phyloP scores from a whole-genome alignment of 2,113 vertebrate genomes.

The Siphamia tubifer region DNA sequence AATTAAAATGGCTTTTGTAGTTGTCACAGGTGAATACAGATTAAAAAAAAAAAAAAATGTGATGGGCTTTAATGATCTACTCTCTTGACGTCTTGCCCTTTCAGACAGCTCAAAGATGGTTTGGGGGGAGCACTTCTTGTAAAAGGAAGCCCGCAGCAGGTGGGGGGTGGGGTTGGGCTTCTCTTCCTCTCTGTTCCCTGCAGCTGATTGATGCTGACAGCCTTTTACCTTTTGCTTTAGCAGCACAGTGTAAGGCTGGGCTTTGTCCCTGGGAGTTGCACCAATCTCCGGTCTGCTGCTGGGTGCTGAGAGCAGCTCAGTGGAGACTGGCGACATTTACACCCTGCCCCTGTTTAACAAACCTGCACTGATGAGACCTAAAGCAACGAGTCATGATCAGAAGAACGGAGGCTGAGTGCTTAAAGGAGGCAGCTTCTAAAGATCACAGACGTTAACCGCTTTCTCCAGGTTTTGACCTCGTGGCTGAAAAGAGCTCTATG shows the following conservation, averaged over 20 bases:
- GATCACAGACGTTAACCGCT: conserved; percentile 8
- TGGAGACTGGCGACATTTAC: conserved; percentile 60
- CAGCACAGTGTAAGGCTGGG: conserved; percentile 49
- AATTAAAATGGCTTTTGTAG: neutral
- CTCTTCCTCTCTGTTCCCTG: conserved; percentile 69
- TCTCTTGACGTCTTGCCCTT: conserved; percentile 68
- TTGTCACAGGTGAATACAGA: neutral
- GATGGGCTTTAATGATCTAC: conserved; percentile 22
- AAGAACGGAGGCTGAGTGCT: neutral
- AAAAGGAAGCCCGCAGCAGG: conserved; percentile 62
- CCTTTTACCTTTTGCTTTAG: conserved; percentile 66
- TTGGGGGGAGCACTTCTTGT: conserved; percentile 48
- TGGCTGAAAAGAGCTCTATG: neutral
- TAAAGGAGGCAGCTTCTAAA: neutral
- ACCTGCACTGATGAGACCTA: conserved; percentile 2
- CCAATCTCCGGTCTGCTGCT: conserved; percentile 70
- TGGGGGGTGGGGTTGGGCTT: conserved; percentile 66
- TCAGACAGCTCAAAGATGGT: conserved; percentile 45
- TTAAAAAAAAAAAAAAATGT: too few species aligned
- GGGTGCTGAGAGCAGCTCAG: conserved; percentile 54
- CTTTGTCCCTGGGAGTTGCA: conserved; percentile 62
- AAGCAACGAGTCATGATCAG: conserved; percentile 2
- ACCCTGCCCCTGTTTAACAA: neutral
- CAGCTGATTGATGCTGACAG: conserved; percentile 71
- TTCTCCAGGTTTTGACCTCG: neutral